Evolutionary conservation across 2,113 vertebrate species (phyloP).

Genomic region (Protobothrops mucrosquamatus): DNA sequence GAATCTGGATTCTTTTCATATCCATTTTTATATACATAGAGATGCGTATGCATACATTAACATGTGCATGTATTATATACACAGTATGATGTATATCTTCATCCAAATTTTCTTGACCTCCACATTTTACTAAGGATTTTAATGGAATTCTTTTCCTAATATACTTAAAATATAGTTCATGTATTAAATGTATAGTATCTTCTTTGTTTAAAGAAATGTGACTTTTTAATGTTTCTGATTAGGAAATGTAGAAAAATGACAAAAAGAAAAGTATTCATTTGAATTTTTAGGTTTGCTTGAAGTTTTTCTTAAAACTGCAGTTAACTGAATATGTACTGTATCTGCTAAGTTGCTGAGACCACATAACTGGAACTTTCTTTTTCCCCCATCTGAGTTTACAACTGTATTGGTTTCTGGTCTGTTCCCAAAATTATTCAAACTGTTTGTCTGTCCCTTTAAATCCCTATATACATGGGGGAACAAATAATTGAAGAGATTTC

Average conservation of each 20-base stretch:
- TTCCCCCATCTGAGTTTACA: background rate
- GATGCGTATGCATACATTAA: background rate
- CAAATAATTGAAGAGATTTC: background rate
- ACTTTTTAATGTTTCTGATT: background rate
- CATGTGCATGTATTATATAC: background rate
- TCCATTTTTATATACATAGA: background rate
- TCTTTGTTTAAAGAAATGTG: background rate
- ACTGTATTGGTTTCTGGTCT: background rate
- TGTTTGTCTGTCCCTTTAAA: background rate
- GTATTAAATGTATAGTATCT: background rate
- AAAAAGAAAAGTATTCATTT: background rate
- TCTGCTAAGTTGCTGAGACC: background rate
- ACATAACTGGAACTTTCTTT: background rate
- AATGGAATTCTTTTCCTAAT: background rate
- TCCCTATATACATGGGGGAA: background rate
- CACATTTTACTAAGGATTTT: background rate
- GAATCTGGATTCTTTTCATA: background rate
- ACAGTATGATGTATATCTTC: background rate
- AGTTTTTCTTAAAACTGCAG: background rate
- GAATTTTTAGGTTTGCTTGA: background rate
- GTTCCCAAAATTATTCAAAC: background rate
- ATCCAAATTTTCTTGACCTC: background rate
- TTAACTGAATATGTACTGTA: background rate
- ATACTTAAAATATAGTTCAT: background rate
- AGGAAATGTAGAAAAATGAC: background rate